A percentile compares a stretch with the other conserved stretches of the same genome.
Evolutionary conservation across 1,140 invertebrate genomes (phyloP).

Genomic region (Mizuhopecten yessoensis): DNA sequence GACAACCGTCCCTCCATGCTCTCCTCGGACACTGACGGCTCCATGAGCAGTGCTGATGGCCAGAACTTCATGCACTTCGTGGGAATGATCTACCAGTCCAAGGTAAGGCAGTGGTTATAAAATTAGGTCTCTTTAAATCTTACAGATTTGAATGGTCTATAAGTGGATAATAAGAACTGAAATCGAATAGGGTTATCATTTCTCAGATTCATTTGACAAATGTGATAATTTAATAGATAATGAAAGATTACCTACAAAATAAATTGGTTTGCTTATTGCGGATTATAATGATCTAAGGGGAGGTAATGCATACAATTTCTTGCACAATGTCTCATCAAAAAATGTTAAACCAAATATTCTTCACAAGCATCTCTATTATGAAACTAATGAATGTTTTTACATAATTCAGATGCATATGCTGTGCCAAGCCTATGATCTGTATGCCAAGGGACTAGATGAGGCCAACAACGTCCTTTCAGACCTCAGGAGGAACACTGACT

Average conservation of each 20-base stretch:
- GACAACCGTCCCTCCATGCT: constrained; percentile 75
- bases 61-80: constrained; percentile 73
- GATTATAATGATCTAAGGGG: neutral
- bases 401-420: constrained; percentile 76
- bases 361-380: neutral
- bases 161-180: too few relatives aligned
- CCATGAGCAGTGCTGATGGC: constrained; percentile 67
- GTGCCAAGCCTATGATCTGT: constrained; percentile 78
- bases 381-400: constrained; percentile 37
- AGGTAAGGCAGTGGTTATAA: constrained; percentile 65
- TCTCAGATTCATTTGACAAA: too few relatives aligned
- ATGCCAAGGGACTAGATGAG: constrained; percentile 74
- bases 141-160: too few relatives aligned
- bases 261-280: neutral
- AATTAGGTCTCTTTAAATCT: too few relatives aligned
- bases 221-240: too few relatives aligned
- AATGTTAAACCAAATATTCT: neutral
- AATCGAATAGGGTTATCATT: too few relatives aligned
- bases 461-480: constrained; percentile 73
- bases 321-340: too few relatives aligned
- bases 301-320: neutral
- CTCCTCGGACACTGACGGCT: constrained; percentile 73
- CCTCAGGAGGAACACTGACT: constrained; percentile 72
- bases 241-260: too few relatives aligned
- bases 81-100: constrained; percentile 80